phyloP scores from a whole-genome alignment of 2,888 invertebrate species.

The Siphonodentalium dalli region DNA sequence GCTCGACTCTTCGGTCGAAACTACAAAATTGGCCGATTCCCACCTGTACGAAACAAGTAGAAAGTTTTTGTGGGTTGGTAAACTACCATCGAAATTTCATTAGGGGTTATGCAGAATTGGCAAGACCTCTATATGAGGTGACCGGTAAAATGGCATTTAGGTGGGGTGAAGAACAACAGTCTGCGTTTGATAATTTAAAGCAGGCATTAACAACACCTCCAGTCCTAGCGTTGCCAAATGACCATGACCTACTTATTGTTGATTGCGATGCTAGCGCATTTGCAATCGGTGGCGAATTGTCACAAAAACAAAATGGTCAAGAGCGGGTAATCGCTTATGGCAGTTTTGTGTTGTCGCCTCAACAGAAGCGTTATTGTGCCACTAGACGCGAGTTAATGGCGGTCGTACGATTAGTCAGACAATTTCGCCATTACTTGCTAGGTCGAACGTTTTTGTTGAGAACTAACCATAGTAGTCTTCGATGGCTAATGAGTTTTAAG shows the following conservation, averaged over 20 bases:
- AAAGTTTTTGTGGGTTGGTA: constrained; percentile 15
- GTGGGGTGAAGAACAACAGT: too few relatives aligned
- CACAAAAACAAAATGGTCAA: constrained; percentile 13
- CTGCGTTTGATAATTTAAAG: too few relatives aligned
- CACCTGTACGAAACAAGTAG: background rate
- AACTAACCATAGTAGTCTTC: constrained; percentile 5
- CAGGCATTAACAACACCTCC: constrained; percentile 3
- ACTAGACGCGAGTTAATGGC: constrained; percentile 2
- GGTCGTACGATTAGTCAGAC: background rate
- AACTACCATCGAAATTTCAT: constrained; percentile 17
- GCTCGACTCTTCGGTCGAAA: background rate
- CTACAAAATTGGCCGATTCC: constrained; percentile 13
- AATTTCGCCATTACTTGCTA: constrained; percentile 1
- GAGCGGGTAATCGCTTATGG: constrained; percentile 12
- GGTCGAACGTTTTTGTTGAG: background rate
- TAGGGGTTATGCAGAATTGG: constrained; percentile 1
- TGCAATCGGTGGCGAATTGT: constrained; percentile 17
- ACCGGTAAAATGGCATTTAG: too few relatives aligned
- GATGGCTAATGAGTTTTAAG: constrained; percentile 6
- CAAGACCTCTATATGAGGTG: too few relatives aligned
- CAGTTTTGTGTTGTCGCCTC: constrained; percentile 10
- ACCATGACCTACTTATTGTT: constrained; percentile 6
- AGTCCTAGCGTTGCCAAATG: constrained; percentile 7
- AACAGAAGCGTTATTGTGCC: background rate
- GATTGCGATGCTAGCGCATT: constrained; percentile 15